Percentiles rank a stretch among this genome's conserved stretches.
These are phyloP conservation scores for Rafetus swinhoei DNA, from an alignment of 2,113 vertebrate genomes.

Conservation along the genomic window DNA sequence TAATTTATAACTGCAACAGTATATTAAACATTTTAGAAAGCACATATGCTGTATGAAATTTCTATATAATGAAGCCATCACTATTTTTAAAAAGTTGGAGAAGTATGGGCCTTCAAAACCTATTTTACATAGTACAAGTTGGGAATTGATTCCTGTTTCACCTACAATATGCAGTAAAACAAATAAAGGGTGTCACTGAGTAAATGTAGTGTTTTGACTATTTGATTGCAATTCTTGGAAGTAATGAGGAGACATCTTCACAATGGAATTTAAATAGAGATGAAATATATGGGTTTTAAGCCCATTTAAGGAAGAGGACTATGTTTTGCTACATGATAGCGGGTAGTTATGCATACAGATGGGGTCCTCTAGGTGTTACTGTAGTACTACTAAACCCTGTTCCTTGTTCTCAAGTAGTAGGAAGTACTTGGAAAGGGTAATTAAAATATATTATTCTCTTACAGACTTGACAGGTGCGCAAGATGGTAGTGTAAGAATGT, in stretches of 20 bases:
- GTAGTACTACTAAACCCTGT: neutral
- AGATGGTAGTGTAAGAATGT: constrained; percentile 98
- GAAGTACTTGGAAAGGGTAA: neutral
- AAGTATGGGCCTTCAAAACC: neutral
- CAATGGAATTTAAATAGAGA: neutral
- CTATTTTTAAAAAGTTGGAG: neutral
- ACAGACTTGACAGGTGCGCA: constrained; percentile 97
- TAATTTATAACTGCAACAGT: neutral
- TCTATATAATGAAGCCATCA: neutral
- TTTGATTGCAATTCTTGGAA: neutral
- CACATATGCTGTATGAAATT: neutral
- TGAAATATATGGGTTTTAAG: rapidly evolving
- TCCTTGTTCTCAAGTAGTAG: neutral
- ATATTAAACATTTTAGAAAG: neutral
- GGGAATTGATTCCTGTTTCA: neutral
- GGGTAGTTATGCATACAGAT: neutral
- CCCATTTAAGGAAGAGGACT: neutral
- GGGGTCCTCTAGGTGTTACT: neutral
- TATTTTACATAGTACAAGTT: neutral
- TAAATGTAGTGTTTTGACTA: neutral
- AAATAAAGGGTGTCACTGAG: neutral
- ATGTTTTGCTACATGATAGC: too few species aligned
- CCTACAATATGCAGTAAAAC: neutral
- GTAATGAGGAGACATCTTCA: neutral
- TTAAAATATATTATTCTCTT: constrained; percentile 32